Evolutionary conservation across 2,797 vertebrate genomes (phyloP), one percentile per base, ranked within the genome.

Genomic region (Nannoperca obscura): DNA sequence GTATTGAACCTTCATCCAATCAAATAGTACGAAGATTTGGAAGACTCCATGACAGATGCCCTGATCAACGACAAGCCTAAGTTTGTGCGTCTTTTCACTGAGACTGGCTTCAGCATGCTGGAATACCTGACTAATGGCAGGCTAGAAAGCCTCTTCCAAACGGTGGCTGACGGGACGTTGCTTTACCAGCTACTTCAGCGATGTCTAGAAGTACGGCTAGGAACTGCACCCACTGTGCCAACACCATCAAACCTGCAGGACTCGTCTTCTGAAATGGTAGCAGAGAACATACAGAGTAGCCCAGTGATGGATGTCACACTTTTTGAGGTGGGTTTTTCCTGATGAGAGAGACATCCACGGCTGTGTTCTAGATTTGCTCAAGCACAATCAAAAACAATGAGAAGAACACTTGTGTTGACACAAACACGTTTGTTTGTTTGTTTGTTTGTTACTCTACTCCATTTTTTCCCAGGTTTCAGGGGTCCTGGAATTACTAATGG

Each of bases 1-100:
- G 4, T 22, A 42, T n/a, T 60, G 5, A 47, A 2, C 9, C 7
- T 60, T 65, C 0, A 19, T 64, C 30, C 38, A 13, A 27, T 57
- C 17, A 1, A 57, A 76, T 74, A 98, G 97, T 95, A 96, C n/a
- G 76, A 90, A 0, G 96, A 97, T 81, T 80, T 98, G 82, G 93
- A 96, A 55, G 95, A 95, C 44, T 95, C 96, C 34, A 97, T 98
- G 95, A 96, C 95, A 0, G 96, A 97, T 1, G 97, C 97, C 0
- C 85, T 98, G 74, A 83, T 97, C 69, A 97, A 96, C 0, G 83
- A 98, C 91, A 96, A 97, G 76, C 96, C 97, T 0, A 94, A 97
- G 67, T 97, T 98, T 74, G 96, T 98, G 30, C 96, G 96, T 20
- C 94, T 98, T 68, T 97, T 98, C 82, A 93, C 94, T 7, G 97